A percentile compares a stretch with the other conserved stretches of the same genome.
Evolutionary conservation across 2,888 invertebrate genomes (phyloP).

Genomic region (Philopedon plagiatum): DNA sequence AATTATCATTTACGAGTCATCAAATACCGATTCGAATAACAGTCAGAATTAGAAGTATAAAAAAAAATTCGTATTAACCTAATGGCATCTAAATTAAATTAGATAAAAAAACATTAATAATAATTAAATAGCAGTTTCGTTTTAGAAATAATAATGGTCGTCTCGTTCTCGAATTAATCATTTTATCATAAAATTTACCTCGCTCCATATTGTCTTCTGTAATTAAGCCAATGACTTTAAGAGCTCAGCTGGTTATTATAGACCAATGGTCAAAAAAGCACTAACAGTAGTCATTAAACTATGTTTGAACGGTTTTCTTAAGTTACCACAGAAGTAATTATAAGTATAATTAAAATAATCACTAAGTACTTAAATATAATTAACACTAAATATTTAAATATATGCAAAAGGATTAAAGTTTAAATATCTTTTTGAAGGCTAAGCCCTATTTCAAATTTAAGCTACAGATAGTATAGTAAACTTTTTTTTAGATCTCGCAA

Average conservation of each 20-base stretch:
- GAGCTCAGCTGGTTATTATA: constrained; percentile 45
- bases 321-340: neutral
- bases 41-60: constrained; percentile 7
- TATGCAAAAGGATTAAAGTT: too few relatives aligned
- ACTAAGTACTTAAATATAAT: too few relatives aligned
- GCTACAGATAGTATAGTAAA: too few relatives aligned
- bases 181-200: constrained; percentile 54
- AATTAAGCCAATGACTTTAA: constrained; percentile 63
- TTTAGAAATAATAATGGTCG: constrained; percentile 54
- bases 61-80: constrained; percentile 58
- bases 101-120: constrained; percentile 61
- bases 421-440: too few relatives aligned
- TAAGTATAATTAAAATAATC: too few relatives aligned
- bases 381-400: too few relatives aligned
- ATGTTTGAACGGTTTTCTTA: neutral
- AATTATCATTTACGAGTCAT: constrained; percentile 29
- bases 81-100: constrained; percentile 66
- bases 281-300: neutral
- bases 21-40: constrained; percentile 2
- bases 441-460: too few relatives aligned
- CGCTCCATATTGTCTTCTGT: constrained; percentile 57
- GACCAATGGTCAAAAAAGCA: neutral
- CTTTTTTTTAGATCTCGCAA: too few relatives aligned
- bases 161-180: constrained; percentile 57
- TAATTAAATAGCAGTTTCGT: constrained; percentile 61